Evolutionary conservation across 2,888 invertebrate species (phyloP).

Genomic region (Lasioglossum figueresi): DNA sequence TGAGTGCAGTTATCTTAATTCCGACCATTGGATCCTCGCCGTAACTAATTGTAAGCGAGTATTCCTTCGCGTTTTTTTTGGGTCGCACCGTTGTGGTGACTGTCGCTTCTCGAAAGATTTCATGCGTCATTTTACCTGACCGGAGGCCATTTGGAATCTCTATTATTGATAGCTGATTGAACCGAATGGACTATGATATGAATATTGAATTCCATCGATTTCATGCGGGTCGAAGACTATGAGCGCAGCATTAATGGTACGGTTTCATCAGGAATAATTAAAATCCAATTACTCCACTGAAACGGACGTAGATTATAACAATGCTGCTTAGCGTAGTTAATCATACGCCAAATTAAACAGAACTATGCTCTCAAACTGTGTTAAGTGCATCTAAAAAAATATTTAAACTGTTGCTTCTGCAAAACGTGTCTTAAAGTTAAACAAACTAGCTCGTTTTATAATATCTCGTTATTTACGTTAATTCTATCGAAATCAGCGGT

Average conservation of each 20-base stretch:
- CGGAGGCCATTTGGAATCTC: not conserved
- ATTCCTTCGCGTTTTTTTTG: not conserved
- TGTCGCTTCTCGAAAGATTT: not conserved
- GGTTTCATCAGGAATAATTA: not conserved
- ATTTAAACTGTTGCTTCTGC: not conserved
- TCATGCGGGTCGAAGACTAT: not conserved
- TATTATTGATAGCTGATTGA: not conserved
- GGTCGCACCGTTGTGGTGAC: too few relatives aligned
- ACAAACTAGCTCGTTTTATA: not conserved
- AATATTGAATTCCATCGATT: conserved; percentile 10
- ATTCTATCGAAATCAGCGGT: not conserved
- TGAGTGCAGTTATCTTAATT: not conserved
- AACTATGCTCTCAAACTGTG: not conserved
- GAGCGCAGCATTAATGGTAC: not conserved
- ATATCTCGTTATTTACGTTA: too few relatives aligned
- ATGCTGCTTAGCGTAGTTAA: not conserved
- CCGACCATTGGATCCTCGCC: not conserved
- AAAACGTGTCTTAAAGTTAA: not conserved
- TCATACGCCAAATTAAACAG: not conserved
- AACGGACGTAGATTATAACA: not conserved
- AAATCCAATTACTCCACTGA: not conserved
- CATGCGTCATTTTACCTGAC: not conserved
- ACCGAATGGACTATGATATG: not conserved
- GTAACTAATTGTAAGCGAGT: not conserved
- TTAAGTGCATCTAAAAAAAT: not conserved